A percentile compares a stretch with the other conserved stretches of the same genome.
phyloP scores from a whole-genome alignment of 2,888 invertebrate genomes.

The Luperina testacea region DNA sequence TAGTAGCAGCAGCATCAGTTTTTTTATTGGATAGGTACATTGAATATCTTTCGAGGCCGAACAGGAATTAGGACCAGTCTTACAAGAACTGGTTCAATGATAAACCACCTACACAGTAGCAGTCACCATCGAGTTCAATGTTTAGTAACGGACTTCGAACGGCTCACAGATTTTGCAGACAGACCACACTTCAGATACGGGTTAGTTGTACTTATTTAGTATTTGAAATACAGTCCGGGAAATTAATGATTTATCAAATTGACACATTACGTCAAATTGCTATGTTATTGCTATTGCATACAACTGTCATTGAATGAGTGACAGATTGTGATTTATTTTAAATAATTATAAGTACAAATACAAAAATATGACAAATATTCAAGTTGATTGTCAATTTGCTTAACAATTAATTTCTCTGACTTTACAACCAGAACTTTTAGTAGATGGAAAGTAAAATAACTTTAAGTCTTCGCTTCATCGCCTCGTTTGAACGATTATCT shows the following conservation, averaged over 20 bases:
- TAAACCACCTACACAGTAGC: slow-evolving; percentile 51
- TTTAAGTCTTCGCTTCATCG: not conserved
- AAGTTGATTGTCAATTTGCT: not conserved
- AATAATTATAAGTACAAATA: not conserved
- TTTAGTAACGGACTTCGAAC: slow-evolving; percentile 33
- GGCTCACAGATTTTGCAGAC: not conserved
- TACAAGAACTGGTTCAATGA: slow-evolving; percentile 48
- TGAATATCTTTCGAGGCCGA: slow-evolving; percentile 9
- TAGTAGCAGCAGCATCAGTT: slow-evolving; percentile 8
- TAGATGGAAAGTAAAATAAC: slow-evolving; percentile 1
- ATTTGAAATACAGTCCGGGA: not conserved
- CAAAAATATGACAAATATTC: not conserved
- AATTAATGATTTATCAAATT: not conserved
- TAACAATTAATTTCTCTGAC: not conserved
- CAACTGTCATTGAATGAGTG: not conserved
- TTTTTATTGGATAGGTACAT: slow-evolving; percentile 22
- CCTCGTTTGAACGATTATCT: slow-evolving; percentile 2
- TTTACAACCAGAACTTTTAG: not conserved
- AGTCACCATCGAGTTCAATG: slow-evolving; percentile 28
- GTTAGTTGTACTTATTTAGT: not conserved
- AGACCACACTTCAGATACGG: not conserved
- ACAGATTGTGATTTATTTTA: not conserved
- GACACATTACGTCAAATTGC: not conserved
- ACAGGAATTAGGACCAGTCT: slow-evolving; percentile 29
- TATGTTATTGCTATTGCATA: not conserved